Evolutionary conservation across 2,797 vertebrate genomes (phyloP).

Genomic region (Austrolebias charrua): DNA sequence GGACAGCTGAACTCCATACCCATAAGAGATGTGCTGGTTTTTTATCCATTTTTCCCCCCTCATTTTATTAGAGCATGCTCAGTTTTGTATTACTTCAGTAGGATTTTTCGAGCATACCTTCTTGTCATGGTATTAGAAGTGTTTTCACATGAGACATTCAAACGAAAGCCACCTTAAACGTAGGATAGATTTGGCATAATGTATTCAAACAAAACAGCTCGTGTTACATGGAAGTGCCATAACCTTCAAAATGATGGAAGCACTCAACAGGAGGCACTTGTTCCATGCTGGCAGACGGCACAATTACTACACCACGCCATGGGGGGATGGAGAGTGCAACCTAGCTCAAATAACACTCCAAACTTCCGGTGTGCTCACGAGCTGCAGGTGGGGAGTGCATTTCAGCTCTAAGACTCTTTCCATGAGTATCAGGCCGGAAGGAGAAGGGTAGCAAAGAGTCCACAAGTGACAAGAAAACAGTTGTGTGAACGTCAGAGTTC

Average conservation of each 20-base stretch:
- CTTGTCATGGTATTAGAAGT: not conserved
- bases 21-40: not conserved
- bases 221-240: constrained; percentile 61
- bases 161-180: constrained; percentile 43
- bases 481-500: constrained; percentile 12
- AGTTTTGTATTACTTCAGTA: constrained; percentile 18
- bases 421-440: constrained; percentile 9
- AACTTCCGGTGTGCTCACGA: constrained; percentile 40
- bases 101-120: constrained; percentile 4
- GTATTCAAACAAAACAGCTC: constrained; percentile 56
- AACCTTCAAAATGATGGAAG: constrained; percentile 69
- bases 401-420: constrained; percentile 16
- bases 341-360: constrained; percentile 51
- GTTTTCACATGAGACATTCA: constrained; percentile 24
- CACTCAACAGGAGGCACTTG: constrained; percentile 56
- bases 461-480: constrained; percentile 9
- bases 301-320: constrained; percentile 55
- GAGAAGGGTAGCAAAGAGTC: constrained; percentile 5
- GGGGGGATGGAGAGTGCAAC: constrained; percentile 53
- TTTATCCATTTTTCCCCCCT: not conserved
- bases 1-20: not conserved
- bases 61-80: not conserved
- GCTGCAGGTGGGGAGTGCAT: constrained; percentile 26
- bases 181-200: constrained; percentile 37
- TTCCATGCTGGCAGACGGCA: constrained; percentile 54